Evolutionary conservation across 2,888 invertebrate species (phyloP), one percentile per base, ranked within the genome.

Genomic region (Platycheirus albimanus): DNA sequence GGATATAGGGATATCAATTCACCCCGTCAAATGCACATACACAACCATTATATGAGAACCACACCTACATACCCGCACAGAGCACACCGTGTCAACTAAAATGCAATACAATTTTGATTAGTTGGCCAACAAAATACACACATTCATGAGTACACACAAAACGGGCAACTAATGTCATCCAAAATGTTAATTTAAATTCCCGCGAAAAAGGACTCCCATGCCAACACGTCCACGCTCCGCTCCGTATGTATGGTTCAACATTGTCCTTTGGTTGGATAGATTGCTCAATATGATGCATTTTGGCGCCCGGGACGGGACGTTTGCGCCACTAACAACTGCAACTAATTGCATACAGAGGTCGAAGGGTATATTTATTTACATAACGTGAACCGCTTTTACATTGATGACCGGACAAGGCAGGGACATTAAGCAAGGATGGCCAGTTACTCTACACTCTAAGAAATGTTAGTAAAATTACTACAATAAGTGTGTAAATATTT

Each of bases 121-220:
- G 76, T 71, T 58, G 43, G 30, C 66, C 70, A 45, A 74, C 52
- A 72, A 72, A 74, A 38, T 47, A 30, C 38, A 70, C 52, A 79
- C 52, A 38, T 8, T 41, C 24, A 28, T 13, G n/a, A 11, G 17
- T 17, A 19, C 30, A 41, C 11, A 45, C n/a, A 47, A 54, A 56
- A 17, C 17, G 20, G 19, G 20, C 19, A 19, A 10, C 56, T 38
- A 36, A 66, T 69, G 79, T 36, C 69, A 69, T 64, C 41, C 30
- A 30, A 69, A 83, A 83, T 78, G 72, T 69, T 74, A 83, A 83
- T 78, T 78, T 74, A 69, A 83, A 83, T 78, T 78, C 72, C 45
- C 56, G 63, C 67, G 51, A 64, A 71, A 81, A 61, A 45, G 47
- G 61, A 72, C 76, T 51, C 56, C n/a, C 30, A 24, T 33, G 5